Evolutionary conservation across 2,888 invertebrate genomes (phyloP).

Genomic region (Synergus umbraculus): DNA sequence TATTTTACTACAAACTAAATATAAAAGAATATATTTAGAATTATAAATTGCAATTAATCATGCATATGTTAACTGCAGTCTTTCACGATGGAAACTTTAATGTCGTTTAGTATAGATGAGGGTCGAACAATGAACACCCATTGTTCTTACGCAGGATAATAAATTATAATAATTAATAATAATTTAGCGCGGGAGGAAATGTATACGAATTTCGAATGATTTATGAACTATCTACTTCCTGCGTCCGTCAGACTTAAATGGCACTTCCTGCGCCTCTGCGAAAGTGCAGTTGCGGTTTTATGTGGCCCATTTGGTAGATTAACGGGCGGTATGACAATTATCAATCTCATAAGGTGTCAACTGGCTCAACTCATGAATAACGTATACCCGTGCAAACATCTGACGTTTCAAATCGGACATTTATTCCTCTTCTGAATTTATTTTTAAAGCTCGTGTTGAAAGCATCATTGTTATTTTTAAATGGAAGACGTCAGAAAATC

Average conservation of each 20-base stretch:
- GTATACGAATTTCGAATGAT: not conserved
- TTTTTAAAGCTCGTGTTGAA: not conserved
- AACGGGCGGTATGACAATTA: not conserved
- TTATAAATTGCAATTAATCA: not conserved
- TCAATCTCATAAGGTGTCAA: not conserved
- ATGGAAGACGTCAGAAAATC: not conserved
- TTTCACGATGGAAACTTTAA: not conserved
- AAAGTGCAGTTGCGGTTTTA: constrained; percentile 8
- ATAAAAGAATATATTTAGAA: too few species aligned
- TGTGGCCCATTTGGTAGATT: not conserved
- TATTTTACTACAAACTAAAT: too few species aligned
- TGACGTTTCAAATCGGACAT: not conserved
- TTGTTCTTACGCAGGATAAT: not conserved
- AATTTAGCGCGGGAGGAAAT: not conserved
- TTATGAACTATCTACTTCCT: constrained; percentile 14
- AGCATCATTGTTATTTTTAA: too few species aligned
- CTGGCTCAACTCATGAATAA: not conserved
- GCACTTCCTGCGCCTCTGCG: constrained; percentile 13
- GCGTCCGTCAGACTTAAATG: not conserved
- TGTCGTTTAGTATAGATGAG: not conserved
- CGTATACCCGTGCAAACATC: not conserved
- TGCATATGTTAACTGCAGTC: not conserved
- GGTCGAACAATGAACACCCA: not conserved
- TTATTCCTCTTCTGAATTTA: not conserved
- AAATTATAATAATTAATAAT: not conserved